Evolutionary conservation across 2,888 invertebrate genomes (phyloP).

Genomic region (Polydrusus pterygomalis): DNA sequence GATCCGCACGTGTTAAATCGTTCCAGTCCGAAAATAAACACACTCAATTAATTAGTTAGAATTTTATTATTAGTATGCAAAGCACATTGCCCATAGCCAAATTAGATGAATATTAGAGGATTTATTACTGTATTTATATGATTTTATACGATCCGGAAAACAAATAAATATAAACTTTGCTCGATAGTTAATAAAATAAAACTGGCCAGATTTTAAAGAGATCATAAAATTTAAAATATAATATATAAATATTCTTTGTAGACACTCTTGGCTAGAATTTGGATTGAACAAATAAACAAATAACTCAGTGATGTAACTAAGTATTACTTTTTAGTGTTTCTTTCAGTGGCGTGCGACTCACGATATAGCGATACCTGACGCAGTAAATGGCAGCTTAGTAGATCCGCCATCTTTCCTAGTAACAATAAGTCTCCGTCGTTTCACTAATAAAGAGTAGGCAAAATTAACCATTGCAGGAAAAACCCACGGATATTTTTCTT

Average conservation of each 20-base stretch:
- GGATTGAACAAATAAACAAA: background rate
- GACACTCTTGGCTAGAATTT: background rate
- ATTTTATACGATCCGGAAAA: background rate
- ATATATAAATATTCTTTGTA: conserved; percentile 3
- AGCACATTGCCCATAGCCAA: background rate
- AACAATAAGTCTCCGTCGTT: too few species aligned
- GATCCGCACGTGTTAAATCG: too few species aligned
- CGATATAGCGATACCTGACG: too few species aligned
- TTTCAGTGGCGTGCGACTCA: too few species aligned
- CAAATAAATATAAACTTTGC: background rate
- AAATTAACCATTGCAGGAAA: too few species aligned
- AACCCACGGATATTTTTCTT: too few species aligned
- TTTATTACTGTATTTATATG: conserved; percentile 2
- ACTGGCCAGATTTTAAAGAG: background rate
- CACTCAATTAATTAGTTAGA: too few species aligned
- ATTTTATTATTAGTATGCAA: background rate
- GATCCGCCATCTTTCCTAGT: too few species aligned
- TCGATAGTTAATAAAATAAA: background rate
- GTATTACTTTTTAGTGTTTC: too few species aligned
- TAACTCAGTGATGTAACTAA: too few species aligned
- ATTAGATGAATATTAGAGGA: background rate
- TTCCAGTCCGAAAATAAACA: too few species aligned
- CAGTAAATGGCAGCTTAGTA: too few species aligned
- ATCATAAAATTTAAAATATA: background rate
- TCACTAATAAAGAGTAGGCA: background rate